Evolutionary conservation across 2,113 vertebrate species (phyloP).

Genomic region (Scolopax mira): DNA sequence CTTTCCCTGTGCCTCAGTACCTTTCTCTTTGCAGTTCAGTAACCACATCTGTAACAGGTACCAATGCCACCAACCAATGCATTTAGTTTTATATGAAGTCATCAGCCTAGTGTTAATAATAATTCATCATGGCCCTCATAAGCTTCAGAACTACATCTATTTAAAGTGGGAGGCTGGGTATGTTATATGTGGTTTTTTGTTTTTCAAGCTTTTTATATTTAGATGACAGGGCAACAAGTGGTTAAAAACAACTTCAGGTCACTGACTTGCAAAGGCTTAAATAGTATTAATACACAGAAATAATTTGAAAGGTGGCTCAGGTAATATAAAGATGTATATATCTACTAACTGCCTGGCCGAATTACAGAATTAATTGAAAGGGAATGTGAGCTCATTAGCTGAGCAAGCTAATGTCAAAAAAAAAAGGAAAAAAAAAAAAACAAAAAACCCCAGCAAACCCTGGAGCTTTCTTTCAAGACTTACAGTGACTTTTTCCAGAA

Average conservation of each 20-base stretch:
- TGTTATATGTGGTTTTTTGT: not conserved
- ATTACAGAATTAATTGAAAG: constrained; percentile 55
- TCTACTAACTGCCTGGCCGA: constrained; percentile 6
- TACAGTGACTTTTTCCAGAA: not conserved
- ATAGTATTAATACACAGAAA: not conserved
- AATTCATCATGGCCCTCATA: not conserved
- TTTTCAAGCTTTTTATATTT: not conserved
- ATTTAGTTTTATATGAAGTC: not conserved
- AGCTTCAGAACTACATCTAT: not conserved
- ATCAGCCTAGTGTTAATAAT: not conserved
- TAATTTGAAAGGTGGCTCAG: constrained; percentile 22
- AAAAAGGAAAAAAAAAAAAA: not conserved
- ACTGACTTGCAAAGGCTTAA: not conserved
- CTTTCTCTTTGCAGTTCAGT: not conserved
- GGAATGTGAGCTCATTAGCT: constrained; percentile 19
- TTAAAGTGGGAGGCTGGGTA: not conserved
- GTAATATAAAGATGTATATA: not conserved
- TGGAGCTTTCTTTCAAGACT: not conserved
- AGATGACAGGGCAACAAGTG: constrained; percentile 2
- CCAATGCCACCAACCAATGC: not conserved
- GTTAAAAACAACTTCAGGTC: constrained; percentile 3
- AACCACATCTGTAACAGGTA: not conserved
- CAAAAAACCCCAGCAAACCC: too few species aligned
- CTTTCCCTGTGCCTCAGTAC: not conserved
- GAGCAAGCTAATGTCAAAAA: not conserved